A percentile compares a stretch with the other conserved stretches of the same genome.
Conservation (phyloP, 2,113 vertebrate species). For the Lophius piscatorius region DNA sequence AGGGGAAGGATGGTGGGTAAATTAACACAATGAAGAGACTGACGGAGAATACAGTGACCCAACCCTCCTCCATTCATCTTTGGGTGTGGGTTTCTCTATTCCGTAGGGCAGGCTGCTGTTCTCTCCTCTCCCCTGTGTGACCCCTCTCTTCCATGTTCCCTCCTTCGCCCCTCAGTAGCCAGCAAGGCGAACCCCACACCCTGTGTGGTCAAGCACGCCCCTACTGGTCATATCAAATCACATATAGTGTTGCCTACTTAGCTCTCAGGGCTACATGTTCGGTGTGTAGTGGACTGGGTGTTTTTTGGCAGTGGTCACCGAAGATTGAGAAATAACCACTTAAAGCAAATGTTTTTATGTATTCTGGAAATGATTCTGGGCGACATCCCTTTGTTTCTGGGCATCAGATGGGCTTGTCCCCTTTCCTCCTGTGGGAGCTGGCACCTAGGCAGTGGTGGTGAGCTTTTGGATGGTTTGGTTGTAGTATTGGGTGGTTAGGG, state of each 20-base stretch:
- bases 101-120: conserved; percentile 60
- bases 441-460: conserved; percentile 79
- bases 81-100: conserved; percentile 65
- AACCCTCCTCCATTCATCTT: conserved; percentile 58
- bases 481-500: conserved; percentile 97
- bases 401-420: conserved; percentile 8
- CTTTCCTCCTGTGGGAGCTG: conserved; percentile 23
- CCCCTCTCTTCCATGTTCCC: conserved; percentile 40
- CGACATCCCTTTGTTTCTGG: not conserved
- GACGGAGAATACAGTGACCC: conserved; percentile 70
- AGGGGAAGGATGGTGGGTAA: conserved; percentile 58
- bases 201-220: conserved; percentile 45
- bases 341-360: conserved; percentile 10
- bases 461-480: conserved; percentile 99
- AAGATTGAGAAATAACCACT: not conserved
- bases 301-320: conserved; percentile 28
- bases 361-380: conserved; percentile 10
- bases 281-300: conserved; percentile 2
- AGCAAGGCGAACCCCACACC: conserved; percentile 19
- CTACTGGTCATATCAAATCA: conserved; percentile 45
- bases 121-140: conserved; percentile 32
- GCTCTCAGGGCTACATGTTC: not conserved
- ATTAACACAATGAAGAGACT: conserved; percentile 74
- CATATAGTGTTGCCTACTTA: too few species aligned
- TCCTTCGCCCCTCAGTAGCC: conserved; percentile 36